Evolutionary conservation across 2,797 vertebrate genomes (phyloP), one percentile per base, ranked within the genome.

Genomic region (Phoeniculus purpureus): DNA sequence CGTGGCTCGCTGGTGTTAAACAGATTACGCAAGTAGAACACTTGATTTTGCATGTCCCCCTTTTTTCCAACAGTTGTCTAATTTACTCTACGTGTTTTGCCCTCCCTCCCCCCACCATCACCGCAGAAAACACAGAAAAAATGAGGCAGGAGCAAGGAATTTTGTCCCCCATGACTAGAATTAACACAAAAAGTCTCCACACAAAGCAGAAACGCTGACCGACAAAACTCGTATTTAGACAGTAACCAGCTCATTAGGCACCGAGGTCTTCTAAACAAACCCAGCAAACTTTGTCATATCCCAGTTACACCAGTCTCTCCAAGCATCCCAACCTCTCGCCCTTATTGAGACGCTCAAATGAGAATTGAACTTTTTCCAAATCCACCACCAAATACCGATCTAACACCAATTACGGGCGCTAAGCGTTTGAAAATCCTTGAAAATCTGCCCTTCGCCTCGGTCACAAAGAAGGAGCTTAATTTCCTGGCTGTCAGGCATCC

Each of bases 21-120:
- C 75, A 82, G 21, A 95, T 97, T 97, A 96, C 19, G 89, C 95
- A 97, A 96, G 93, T 84, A 95, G 77, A 84, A 81, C 82, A 89
- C 88, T 77, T 88, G 90, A 58, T 91, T 94, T 95, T 93, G 92
- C 67, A 70, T 91, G 89, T 93, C 92, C 93, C 87, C 81, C 68
- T 94, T 95, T 94, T 93, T 92, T 37, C 91, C 64, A 87, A 93
- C 94, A 92, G 91, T 89, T 95, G 92, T 93, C 96, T 95, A 87
- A 97, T 97, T 96, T 95, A 96, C 94, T 95, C 90, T 92, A 93
- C 92, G 95, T 78, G 3, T 70, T 94, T 89, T 81, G 86, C 70
- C 6, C 11, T 15, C 12, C 71, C 6, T 12, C 55, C 74, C 73
- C 54, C 43, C 29, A 37, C 21, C 67, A 45, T 51, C 37, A 3